Conservation (phyloP, 2,797 vertebrate species). For the Amblyraja radiata region DNA sequence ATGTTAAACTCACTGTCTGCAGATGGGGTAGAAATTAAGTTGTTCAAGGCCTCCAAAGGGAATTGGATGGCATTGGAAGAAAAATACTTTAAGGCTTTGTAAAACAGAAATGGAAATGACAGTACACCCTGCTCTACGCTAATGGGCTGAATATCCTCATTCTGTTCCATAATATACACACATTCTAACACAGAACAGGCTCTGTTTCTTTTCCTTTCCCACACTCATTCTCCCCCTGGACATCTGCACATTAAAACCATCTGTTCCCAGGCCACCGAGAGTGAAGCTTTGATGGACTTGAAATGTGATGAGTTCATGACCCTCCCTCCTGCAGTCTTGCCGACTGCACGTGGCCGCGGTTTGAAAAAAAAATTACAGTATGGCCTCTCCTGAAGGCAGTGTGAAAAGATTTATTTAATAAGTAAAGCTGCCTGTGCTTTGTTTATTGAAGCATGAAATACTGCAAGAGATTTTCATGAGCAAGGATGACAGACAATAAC, state of each 20-base stretch:
- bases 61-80: too few relatives aligned
- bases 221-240: neutral
- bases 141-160: too few relatives aligned
- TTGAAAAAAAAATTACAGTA: neutral
- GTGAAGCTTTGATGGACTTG: neutral
- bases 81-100: too few relatives aligned
- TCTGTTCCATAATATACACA: too few relatives aligned
- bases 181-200: neutral
- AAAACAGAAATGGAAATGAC: too few relatives aligned
- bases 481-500: neutral
- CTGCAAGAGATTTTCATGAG: neutral
- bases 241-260: neutral
- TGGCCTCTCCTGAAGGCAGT: neutral
- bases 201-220: neutral
- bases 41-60: too few relatives aligned
- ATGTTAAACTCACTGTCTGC: too few relatives aligned
- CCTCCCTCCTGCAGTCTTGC: neutral
- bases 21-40: too few relatives aligned
- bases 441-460: neutral
- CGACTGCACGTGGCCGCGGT: neutral
- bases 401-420: neutral
- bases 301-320: slow-evolving; percentile 16
- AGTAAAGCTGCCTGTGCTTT: neutral
- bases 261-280: neutral
- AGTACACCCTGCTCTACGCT: too few relatives aligned